These are phyloP conservation scores for Cottoperca gobio DNA, from an alignment of 2,797 vertebrate genomes.

Conservation along the genomic window DNA sequence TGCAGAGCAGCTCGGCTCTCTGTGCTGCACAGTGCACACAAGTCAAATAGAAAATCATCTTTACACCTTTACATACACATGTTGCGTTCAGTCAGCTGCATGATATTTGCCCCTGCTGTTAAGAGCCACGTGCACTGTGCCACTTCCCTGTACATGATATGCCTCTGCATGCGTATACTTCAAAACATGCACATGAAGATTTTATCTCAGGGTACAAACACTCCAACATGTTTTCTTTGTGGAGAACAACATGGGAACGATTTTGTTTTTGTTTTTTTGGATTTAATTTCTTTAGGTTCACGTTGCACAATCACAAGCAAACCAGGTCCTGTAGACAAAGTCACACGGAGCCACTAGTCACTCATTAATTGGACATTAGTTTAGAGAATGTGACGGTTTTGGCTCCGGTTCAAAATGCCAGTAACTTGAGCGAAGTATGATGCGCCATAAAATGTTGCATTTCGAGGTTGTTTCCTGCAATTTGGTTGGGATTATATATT, in stretches of 20 bases:
- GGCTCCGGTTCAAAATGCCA: slow-evolving; percentile 8
- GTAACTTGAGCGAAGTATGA: not conserved
- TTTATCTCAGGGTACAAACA: not conserved
- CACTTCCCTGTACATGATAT: not conserved
- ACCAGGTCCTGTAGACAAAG: slow-evolving; percentile 26
- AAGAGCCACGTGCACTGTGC: slow-evolving; percentile 2
- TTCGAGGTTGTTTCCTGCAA: slow-evolving; percentile 35
- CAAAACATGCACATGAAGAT: not conserved
- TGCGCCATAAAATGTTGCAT: slow-evolving; percentile 20
- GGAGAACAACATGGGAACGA: slow-evolving; percentile 3
- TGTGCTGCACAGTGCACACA: not conserved
- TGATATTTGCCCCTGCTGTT: slow-evolving; percentile 2
- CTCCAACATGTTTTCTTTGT: not conserved
- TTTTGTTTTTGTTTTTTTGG: not conserved
- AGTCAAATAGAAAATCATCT: not conserved
- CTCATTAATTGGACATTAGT: slow-evolving; percentile 27
- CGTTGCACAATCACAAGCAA: slow-evolving; percentile 28
- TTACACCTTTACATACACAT: not conserved
- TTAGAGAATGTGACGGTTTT: slow-evolving; percentile 35
- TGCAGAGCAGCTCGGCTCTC: slow-evolving; percentile 15
- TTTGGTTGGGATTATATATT: slow-evolving; percentile 16
- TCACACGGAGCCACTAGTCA: slow-evolving; percentile 33
- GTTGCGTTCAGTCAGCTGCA: not conserved
- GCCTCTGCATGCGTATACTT: not conserved
- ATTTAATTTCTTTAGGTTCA: slow-evolving; percentile 33